Evolutionary conservation across 2,113 vertebrate genomes (phyloP).

Genomic region (Poeciliopsis occidentalis): DNA sequence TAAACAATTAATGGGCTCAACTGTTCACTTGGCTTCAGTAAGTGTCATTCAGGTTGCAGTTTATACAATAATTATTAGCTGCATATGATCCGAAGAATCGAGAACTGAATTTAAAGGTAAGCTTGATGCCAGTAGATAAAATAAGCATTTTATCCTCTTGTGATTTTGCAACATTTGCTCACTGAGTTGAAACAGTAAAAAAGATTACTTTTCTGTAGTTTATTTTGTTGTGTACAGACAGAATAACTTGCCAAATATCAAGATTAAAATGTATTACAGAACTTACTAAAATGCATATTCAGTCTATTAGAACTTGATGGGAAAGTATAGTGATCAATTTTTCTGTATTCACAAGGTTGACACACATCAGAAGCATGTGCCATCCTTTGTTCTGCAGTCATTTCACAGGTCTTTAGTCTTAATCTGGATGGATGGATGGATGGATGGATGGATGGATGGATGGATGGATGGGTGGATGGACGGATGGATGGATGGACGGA

Average conservation of each 20-base stretch:
- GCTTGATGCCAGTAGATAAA: neutral
- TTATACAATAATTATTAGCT: neutral
- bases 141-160: neutral
- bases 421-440: no score
- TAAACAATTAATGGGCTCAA: neutral
- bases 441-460: no score
- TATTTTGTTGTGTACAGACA: neutral
- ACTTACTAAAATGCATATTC: neutral
- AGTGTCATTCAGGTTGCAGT: neutral
- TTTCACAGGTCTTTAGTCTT: neutral
- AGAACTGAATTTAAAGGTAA: neutral
- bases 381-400: no score
- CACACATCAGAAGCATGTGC: neutral
- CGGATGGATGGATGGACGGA: no score
- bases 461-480: no score
- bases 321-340: neutral
- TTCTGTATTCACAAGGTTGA: neutral
- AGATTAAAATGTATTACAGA: neutral
- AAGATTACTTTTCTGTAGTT: neutral
- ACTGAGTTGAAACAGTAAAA: neutral
- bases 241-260: neutral
- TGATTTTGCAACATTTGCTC: neutral
- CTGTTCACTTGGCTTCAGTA: neutral
- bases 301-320: neutral
- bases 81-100: neutral